phyloP scores from a whole-genome alignment of 2,888 invertebrate species.

The Exocentrus adspersus region DNA sequence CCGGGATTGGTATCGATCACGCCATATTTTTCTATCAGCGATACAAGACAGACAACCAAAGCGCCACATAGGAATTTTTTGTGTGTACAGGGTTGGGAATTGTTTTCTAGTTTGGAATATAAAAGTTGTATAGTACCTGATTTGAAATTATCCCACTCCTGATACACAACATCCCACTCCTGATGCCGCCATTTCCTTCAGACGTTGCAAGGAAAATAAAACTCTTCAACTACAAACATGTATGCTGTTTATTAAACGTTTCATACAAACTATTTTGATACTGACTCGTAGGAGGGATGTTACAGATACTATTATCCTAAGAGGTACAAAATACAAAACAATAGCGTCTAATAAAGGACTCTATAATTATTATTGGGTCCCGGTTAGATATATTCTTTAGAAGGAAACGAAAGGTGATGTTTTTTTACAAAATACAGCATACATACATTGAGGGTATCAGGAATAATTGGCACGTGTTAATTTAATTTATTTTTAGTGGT shows the following conservation, averaged over 20 bases:
- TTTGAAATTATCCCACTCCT: no score
- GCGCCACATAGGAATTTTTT: no score
- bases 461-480: slow-evolving; percentile 11
- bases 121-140: no score
- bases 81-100: no score
- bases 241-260: slow-evolving; percentile 16
- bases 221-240: background rate
- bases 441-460: slow-evolving; percentile 1
- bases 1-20: no score
- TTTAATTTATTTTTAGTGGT: background rate
- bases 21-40: no score
- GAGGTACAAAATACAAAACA: slow-evolving; percentile 1
- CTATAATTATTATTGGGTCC: slow-evolving; percentile 6
- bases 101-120: no score
- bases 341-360: background rate
- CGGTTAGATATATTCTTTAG: background rate
- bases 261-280: background rate
- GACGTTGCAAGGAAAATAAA: slow-evolving; percentile 1
- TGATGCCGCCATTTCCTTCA: no score
- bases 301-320: background rate
- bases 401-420: no score
- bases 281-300: background rate
- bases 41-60: no score
- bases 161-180: no score
- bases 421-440: slow-evolving; percentile 7